Evolutionary conservation across 2,113 vertebrate genomes (phyloP), one percentile per base, ranked within the genome.

Genomic region (Bubo scandiacus): DNA sequence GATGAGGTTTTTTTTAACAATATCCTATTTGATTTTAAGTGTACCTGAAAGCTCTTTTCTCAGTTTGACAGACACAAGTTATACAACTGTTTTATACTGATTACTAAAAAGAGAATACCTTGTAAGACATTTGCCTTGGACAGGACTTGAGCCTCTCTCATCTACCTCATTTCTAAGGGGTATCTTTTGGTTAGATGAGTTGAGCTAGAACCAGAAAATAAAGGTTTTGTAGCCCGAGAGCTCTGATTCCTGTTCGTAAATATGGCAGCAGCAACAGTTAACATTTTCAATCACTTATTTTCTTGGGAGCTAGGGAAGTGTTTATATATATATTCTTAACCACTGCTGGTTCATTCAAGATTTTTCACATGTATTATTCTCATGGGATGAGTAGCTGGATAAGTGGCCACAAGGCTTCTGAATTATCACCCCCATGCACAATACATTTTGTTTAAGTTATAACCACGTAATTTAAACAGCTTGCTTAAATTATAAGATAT

Each of bases 401-500:
- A 95, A 96, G 94, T 54, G 92, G 77, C 71, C 89, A 83, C 74
- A 70, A 81, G 72, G 81, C 78, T 95, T 86, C 81, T 81, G 81
- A 96, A 86, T 95, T 94, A 94, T 86, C 47, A 90, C 22, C 34
- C 17, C 58, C 30, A 81, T 79, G 58, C 77, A 95, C 89, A 94
- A 86, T 82, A 92, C 66, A 87, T 90, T 93, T 97, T 94, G 55
- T 86, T 96, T 65, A 84, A 89, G 80, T 83, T 94, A 85, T 80
- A 96, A 91, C 95, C 94, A 62, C 84, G 67, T 72, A 73, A 94
- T 92, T 96, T 96, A 89, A 97, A 83, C 30, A 12, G 55, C 19
- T 95, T 27, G 45, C 72, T 94, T 92, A 88, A 79, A 92, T 90
- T 95, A 86, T 91, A 92, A 93, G 91, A 90, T 66, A 88, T 54